These are phyloP conservation scores for Belgica antarctica DNA, from an alignment of 2,888 invertebrate genomes.

Conservation along the genomic window DNA sequence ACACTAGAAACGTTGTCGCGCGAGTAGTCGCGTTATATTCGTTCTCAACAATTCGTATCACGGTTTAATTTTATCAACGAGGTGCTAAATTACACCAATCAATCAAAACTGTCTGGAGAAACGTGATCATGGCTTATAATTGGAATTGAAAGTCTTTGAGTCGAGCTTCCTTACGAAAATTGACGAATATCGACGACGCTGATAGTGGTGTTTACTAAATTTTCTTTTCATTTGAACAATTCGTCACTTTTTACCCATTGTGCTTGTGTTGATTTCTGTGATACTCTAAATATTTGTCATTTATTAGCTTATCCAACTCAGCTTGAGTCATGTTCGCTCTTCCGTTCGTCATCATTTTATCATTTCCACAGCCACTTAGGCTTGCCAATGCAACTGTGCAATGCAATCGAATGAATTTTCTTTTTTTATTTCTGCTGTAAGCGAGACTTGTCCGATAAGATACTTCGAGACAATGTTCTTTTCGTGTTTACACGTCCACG, in stretches of 20 bases:
- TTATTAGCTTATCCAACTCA: slow-evolving; percentile 26
- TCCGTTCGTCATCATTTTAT: not conserved
- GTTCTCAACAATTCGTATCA: not conserved
- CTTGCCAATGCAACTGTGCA: not conserved
- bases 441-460: too few species aligned
- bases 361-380: not conserved
- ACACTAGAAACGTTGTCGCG: not conserved
- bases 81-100: slow-evolving; percentile 10
- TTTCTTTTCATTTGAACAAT: too few species aligned
- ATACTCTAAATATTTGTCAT: slow-evolving; percentile 32
- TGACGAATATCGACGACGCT: too few species aligned
- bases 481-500: not conserved
- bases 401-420: not conserved
- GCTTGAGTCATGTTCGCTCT: slow-evolving; percentile 7
- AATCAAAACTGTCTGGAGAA: slow-evolving; percentile 15
- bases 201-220: too few species aligned
- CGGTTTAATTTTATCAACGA: not conserved
- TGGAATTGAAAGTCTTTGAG: too few species aligned
- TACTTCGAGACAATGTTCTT: too few species aligned
- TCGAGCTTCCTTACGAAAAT: too few species aligned
- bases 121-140: slow-evolving; percentile 9
- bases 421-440: not conserved
- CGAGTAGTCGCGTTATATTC: not conserved
- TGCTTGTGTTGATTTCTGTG: not conserved
- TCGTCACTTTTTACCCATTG: slow-evolving; percentile 30